Conservation (phyloP, 2,113 vertebrate species). For the Bubalus kerabau region DNA sequence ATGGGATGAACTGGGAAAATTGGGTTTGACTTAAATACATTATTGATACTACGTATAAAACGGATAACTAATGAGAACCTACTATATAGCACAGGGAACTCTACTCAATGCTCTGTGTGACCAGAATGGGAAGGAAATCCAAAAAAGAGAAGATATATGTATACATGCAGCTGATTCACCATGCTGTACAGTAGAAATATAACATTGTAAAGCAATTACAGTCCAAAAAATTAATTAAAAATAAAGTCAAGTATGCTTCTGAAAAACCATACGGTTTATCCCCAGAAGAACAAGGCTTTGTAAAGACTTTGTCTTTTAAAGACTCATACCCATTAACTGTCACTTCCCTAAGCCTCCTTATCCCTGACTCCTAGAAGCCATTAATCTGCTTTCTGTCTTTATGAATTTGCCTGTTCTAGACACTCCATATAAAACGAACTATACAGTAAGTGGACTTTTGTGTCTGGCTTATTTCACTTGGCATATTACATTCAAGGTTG, state of each 20-base stretch:
- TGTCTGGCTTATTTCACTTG: neutral
- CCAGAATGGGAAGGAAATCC: neutral
- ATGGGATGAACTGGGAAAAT: neutral
- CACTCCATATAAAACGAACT: neutral
- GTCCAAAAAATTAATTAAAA: neutral
- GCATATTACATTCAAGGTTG: neutral
- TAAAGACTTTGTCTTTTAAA: neutral
- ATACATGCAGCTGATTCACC: neutral
- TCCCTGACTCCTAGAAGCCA: neutral
- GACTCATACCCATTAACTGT: neutral
- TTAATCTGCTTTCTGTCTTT: neutral
- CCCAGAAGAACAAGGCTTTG: neutral
- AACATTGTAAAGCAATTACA: neutral
- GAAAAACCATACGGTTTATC: neutral
- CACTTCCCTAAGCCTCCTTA: neutral
- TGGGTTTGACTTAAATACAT: neutral
- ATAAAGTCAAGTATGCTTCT: neutral
- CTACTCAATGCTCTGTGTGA: neutral
- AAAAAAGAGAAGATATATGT: neutral
- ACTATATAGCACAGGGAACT: neutral
- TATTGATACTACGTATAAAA: neutral
- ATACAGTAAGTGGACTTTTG: neutral
- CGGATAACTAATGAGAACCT: neutral
- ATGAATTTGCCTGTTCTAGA: neutral
- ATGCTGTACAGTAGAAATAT: neutral